These are phyloP conservation scores for Taenioides sp. DNA, from an alignment of 2,797 vertebrate genomes.

Conservation along the genomic window DNA sequence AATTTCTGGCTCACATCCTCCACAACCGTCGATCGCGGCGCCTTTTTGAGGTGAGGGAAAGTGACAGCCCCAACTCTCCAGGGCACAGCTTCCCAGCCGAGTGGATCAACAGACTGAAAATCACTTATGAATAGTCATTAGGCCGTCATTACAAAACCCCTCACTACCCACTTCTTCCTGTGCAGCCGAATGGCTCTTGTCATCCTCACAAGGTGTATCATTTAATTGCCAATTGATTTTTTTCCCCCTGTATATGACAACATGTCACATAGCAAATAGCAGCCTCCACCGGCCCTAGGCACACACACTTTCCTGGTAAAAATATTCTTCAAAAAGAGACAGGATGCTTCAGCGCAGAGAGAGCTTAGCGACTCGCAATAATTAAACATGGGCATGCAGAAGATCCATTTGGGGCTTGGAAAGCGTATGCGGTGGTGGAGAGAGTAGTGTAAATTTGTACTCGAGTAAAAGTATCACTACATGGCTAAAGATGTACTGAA, in stretches of 20 bases:
- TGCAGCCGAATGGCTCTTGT: constrained; percentile 95
- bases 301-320: constrained; percentile 82
- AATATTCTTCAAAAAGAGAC: constrained; percentile 62
- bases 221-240: constrained; percentile 99
- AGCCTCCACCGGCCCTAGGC: constrained; percentile 85
- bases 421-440: background rate
- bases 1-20: constrained; percentile 93
- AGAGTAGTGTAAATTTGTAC: too few relatives aligned
- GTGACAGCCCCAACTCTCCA: constrained; percentile 97
- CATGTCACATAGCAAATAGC: constrained; percentile 96
- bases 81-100: constrained; percentile 99
- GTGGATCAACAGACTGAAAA: constrained; percentile 97
- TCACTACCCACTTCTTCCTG: constrained; percentile 89
- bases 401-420: constrained; percentile 52
- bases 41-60: constrained; percentile 98
- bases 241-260: constrained; percentile 88
- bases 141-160: constrained; percentile 96
- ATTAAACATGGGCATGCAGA: constrained; percentile 58
- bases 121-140: constrained; percentile 99
- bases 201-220: constrained; percentile 99
- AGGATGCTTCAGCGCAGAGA: constrained; percentile 54
- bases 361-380: constrained; percentile 65
- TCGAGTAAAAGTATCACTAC: too few relatives aligned
- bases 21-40: constrained; percentile 86
- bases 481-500: too few relatives aligned